These are phyloP conservation scores for Microcebus tavaratra DNA, from an alignment of 2,113 vertebrate genomes.

Conservation along the genomic window DNA sequence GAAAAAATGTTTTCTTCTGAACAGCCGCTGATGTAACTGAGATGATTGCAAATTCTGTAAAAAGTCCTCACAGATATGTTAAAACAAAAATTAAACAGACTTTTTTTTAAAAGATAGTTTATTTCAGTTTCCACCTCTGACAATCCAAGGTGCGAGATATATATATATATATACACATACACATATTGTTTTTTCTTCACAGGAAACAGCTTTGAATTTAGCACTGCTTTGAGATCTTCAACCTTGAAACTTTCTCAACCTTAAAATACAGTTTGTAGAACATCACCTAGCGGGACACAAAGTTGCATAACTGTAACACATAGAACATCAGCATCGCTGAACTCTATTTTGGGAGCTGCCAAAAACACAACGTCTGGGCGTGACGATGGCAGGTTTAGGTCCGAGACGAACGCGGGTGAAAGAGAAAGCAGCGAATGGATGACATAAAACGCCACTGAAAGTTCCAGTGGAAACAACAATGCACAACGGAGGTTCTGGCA, in stretches of 20 bases:
- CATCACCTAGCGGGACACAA: background rate
- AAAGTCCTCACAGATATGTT: background rate
- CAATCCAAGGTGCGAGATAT: background rate
- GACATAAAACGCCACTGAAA: background rate
- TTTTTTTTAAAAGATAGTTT: slow-evolving; percentile 65
- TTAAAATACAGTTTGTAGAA: background rate
- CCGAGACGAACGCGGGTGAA: background rate
- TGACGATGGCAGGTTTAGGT: background rate
- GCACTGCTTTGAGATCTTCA: background rate
- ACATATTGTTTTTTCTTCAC: background rate
- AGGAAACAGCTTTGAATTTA: background rate
- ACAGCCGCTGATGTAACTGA: background rate
- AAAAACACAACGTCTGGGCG: background rate
- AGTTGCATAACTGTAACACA: background rate
- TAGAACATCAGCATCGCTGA: background rate
- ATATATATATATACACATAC: background rate
- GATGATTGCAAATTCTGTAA: background rate
- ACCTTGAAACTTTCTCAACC: slow-evolving; percentile 6
- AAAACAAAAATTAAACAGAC: background rate
- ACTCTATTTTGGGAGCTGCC: background rate
- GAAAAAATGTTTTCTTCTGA: background rate
- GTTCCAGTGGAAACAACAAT: background rate
- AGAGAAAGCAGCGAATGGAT: background rate
- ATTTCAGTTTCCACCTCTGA: slow-evolving; percentile 61
- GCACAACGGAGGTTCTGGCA: background rate